A percentile compares a stretch with the other conserved stretches of the same genome.
These are phyloP conservation scores for Drosophila cracens DNA, from an alignment of 2,888 invertebrate genomes.

Conservation along the genomic window DNA sequence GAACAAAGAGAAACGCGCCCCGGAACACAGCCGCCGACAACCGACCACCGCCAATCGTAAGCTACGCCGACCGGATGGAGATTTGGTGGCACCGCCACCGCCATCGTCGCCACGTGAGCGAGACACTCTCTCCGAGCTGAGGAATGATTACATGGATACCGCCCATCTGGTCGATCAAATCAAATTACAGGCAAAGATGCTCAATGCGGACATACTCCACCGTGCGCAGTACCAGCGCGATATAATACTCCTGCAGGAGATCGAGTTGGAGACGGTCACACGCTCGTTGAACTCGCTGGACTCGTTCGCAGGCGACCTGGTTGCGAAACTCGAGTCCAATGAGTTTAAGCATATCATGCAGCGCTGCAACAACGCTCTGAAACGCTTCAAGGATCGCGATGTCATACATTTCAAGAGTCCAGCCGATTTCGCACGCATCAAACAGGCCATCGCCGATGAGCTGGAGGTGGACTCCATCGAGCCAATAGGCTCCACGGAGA, in stretches of 20 bases:
- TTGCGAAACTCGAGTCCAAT: constrained; percentile 29
- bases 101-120: constrained; percentile 58
- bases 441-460: neutral
- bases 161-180: constrained; percentile 50
- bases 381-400: constrained; percentile 16
- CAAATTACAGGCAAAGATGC: constrained; percentile 36
- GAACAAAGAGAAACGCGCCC: neutral
- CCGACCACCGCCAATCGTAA: constrained; percentile 6
- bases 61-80: constrained; percentile 26
- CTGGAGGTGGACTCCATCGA: neutral
- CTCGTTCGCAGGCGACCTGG: constrained; percentile 29
- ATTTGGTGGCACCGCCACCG: constrained; percentile 36
- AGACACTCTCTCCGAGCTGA: constrained; percentile 29
- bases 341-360: constrained; percentile 23
- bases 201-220: constrained; percentile 40
- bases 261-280: constrained; percentile 48
- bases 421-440: neutral
- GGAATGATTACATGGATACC: constrained; percentile 33
- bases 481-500: neutral
- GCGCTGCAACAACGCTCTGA: constrained; percentile 26
- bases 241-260: constrained; percentile 44
- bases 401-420: neutral
- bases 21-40: neutral
- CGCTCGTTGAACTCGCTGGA: constrained; percentile 28
- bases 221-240: constrained; percentile 45